Evolutionary conservation across 2,888 invertebrate genomes (phyloP).

Genomic region (Lepidochitona cinerea): DNA sequence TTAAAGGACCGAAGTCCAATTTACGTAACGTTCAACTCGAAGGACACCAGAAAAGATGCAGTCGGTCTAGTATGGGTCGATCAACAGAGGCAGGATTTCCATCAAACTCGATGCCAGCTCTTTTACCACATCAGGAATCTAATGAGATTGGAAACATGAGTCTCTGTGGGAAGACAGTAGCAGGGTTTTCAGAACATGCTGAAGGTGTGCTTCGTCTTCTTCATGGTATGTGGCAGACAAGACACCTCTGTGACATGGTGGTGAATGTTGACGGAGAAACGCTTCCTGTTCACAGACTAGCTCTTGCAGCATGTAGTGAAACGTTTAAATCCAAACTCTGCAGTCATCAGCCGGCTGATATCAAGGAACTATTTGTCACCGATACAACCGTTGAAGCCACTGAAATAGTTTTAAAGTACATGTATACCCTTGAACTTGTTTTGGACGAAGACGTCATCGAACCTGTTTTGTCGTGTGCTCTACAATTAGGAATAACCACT

Average conservation of each 20-base stretch:
- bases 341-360: constrained; percentile 19
- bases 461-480: constrained; percentile 40
- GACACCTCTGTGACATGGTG: constrained; percentile 45
- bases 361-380: constrained; percentile 35
- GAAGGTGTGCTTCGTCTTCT: not conserved
- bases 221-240: constrained; percentile 37
- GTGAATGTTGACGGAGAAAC: constrained; percentile 32
- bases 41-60: too few species aligned
- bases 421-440: constrained; percentile 48
- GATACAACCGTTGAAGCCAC: constrained; percentile 35
- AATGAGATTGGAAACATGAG: too few species aligned
- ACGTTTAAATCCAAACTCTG: constrained; percentile 34
- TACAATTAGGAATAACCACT: constrained; percentile 39
- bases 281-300: constrained; percentile 49
- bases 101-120: too few species aligned
- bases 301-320: constrained; percentile 52
- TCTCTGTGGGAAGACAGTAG: not conserved
- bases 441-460: constrained; percentile 42
- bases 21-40: too few species aligned
- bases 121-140: too few species aligned
- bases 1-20: too few species aligned
- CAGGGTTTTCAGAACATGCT: not conserved
- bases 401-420: constrained; percentile 40
- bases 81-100: too few species aligned
- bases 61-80: too few species aligned